Evolutionary conservation across 2,888 invertebrate species (phyloP).

Genomic region (Agriotes lineatus): DNA sequence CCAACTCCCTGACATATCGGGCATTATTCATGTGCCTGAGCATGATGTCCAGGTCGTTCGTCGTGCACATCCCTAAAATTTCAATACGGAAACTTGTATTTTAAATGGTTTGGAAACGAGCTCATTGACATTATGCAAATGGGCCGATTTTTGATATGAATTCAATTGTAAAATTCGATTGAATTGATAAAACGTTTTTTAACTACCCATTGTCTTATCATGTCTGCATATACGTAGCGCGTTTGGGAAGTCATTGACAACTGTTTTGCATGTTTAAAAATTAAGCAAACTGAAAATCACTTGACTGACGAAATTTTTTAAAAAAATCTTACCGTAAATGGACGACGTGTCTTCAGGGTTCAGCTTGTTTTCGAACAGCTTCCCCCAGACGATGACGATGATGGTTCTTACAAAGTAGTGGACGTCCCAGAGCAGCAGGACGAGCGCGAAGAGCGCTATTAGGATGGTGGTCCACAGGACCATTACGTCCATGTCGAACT

Average conservation of each 20-base stretch:
- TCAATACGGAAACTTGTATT: neutral
- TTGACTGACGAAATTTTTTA: no score
- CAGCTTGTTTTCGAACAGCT: conserved; percentile 77
- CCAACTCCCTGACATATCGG: conserved; percentile 86
- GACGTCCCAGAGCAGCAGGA: conserved; percentile 82
- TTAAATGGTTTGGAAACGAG: no score
- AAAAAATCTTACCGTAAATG: conserved; percentile 76
- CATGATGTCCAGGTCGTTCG: conserved; percentile 88
- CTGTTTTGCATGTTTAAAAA: no score
- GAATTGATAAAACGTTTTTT: neutral
- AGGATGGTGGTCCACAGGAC: conserved; percentile 40
- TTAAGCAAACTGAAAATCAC: no score
- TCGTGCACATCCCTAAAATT: conserved; percentile 80
- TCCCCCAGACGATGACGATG: conserved; percentile 78
- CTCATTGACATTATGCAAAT: no score
- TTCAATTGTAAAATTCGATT: neutral
- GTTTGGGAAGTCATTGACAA: no score
- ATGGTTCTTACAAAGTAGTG: conserved; percentile 82
- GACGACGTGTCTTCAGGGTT: conserved; percentile 78
- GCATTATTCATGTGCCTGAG: conserved; percentile 94
- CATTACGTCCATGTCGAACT: conserved; percentile 45
- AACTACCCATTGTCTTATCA: neutral
- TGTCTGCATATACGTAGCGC: no score
- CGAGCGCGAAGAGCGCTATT: conserved; percentile 56
- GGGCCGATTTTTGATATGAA: neutral